Percentiles rank a stretch among this genome's conserved stretches.
phyloP scores from a whole-genome alignment of 92 coral and sea anemone species.

The Umimayanthus kanabou region DNA sequence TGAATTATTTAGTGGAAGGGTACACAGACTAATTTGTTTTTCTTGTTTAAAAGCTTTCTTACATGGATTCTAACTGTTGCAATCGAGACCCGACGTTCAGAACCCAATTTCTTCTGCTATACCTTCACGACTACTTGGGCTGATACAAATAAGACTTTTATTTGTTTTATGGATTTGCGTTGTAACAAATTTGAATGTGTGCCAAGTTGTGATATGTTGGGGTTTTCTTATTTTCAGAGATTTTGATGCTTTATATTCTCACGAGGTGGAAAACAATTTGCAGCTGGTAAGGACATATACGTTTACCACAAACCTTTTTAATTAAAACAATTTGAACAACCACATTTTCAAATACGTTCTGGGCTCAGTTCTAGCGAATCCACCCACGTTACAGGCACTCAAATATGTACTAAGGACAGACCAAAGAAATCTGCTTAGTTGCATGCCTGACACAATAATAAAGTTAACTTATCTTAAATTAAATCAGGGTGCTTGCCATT shows the following conservation, averaged over 20 bases:
- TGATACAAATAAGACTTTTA: background rate
- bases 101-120: too few species aligned
- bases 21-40: background rate
- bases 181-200: background rate
- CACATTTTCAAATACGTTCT: background rate
- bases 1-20: background rate
- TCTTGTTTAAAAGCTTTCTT: background rate
- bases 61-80: background rate
- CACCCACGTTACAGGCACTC: background rate
- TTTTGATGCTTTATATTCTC: conserved; percentile 66
- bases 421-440: background rate
- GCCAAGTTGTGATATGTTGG: background rate
- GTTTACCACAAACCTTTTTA: background rate
- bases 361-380: background rate
- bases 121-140: background rate
- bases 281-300: conserved; percentile 70
- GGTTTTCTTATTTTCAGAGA: conserved; percentile 52
- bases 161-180: too few species aligned
- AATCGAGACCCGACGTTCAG: background rate
- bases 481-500: background rate
- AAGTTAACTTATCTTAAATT: too few species aligned
- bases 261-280: conserved; percentile 70
- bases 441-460: background rate
- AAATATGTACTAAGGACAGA: background rate
- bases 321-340: background rate